Base-by-base conservation (phyloP, 2,888 invertebrate species). In the Mesorhabditis sp. region DNA sequence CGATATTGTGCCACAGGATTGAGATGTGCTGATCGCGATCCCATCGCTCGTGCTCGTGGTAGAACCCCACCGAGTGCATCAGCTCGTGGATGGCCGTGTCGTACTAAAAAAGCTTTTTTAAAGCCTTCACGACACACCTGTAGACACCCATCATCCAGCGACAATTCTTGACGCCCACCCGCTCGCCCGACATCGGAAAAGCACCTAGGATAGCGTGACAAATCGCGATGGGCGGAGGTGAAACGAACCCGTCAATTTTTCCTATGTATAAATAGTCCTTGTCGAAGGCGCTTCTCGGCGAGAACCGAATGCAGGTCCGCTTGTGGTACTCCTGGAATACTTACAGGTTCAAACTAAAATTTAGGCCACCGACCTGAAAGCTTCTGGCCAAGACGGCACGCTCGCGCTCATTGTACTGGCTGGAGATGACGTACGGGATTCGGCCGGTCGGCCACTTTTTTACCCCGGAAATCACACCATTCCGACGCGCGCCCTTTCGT, bases 11-110 rank as follows among this genome's bases (percentile, higher is more conserved):
- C 86, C 86, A 85, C 15, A 85, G 72, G 64, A 85, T 84, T 5
- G 76, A 72, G 42, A 85, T 84, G 73, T 77, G 83, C 62, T 82
- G 77, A 67, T 85, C 85, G 5, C 85, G 70, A 74, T 85, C 85
- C 85, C 85, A 85, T 72, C 78, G 73, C 67, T 85, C 85, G 76
- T 85, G 85, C 71, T 85, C 85, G 70, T 85, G 85, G 72, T 85
- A 85, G 68, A 85, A 85, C 6, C 85, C 85, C 7, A 84, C 80
- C 0, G 81, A 80, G 68, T 84, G 82, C 83, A 85, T 83, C 65
- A 85, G 68, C 67, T 85, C 85, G 71, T 85, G 85, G 43, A 86
- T 85, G 13, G 85, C 83, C 1, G 86, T 85, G 75, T 86, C 85
- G 70, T 84, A 82, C 74, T 86, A 66, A 66, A 58, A 50, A 15